Conservation (phyloP, 2,888 invertebrate species). For the Hyposoter didymator region DNA sequence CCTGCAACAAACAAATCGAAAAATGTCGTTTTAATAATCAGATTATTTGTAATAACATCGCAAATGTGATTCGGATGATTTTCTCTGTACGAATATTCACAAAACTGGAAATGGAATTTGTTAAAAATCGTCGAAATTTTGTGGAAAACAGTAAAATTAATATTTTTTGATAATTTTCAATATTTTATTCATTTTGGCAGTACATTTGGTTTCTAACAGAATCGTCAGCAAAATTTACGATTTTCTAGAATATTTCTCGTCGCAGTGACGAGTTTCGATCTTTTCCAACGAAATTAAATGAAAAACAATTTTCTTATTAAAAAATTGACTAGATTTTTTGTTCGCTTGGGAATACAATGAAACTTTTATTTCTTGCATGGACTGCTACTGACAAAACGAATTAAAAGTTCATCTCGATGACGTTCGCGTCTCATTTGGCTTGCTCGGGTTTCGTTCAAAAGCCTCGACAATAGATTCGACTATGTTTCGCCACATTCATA, state of each 20-base stretch:
- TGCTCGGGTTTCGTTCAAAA: neutral
- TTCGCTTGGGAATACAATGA: neutral
- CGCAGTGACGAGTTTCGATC: too few relatives aligned
- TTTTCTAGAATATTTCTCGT: too few relatives aligned
- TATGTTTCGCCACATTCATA: slow-evolving; percentile 19
- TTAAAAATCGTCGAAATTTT: too few relatives aligned
- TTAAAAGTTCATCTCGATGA: neutral
- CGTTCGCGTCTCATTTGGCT: neutral
- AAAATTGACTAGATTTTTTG: neutral
- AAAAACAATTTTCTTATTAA: neutral
- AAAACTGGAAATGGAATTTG: too few relatives aligned
- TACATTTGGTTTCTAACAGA: too few relatives aligned
- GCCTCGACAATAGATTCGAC: slow-evolving; percentile 46
- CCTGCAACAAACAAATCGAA: slow-evolving; percentile 67
- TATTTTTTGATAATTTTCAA: too few relatives aligned
- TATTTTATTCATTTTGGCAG: too few relatives aligned
- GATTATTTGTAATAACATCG: neutral
- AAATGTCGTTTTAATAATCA: slow-evolving; percentile 30
- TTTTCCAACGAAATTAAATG: too few relatives aligned
- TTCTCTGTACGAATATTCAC: too few relatives aligned
- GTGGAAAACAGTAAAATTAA: too few relatives aligned
- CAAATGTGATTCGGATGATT: neutral
- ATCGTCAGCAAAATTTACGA: too few relatives aligned
- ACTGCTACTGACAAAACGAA: neutral
- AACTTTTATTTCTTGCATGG: neutral